Base-by-base conservation (phyloP, 2,113 vertebrate genomes). In the Phalacrocorax carbo region DNA sequence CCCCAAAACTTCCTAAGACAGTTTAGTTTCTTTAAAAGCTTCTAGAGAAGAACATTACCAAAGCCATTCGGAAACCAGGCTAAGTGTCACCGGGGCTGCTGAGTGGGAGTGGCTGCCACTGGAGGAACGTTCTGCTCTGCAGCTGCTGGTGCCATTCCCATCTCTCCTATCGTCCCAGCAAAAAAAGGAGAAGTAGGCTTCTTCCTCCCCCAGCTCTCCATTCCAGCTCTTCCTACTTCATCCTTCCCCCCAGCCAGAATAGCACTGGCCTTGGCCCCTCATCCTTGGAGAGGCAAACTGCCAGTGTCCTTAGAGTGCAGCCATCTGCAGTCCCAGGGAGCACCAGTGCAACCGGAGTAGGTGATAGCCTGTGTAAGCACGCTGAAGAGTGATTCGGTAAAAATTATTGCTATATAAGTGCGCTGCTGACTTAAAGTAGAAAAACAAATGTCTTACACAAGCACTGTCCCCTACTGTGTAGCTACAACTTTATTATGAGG, bases 41-140 rank as follows among this genome's bases (percentile, higher is more conserved):
- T 70, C 69, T 38, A 70, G 51, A 61, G 54, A 75, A 81, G 61
- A 83, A 58, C 15, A 16, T 48, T 86, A 71, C 34, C 72, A 70
- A 86, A 86, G 46, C 13, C 48, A n/a, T 48, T 46, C 71, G 68
- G 83, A 72, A 94, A 81, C 22, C 60, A 62, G 46, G 71, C 54
- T 73, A 49, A 62, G 51, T 4, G 0, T 42, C 18, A 0, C 0
- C 0, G 25, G 61, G 76, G 58, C 76, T 68, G 57, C 79, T 52
- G 78, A 79, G 40, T 16, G 25, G 69, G 36, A 87, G 44, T 11
- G 15, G 66, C 20, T 72, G 58, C 49, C n/a, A 12, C 57, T 61
- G 58, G 40, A 90, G 15, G 34, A 83, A 64, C 69, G 40, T 40
- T 81, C 66, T 66, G 42, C 23, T 88, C 48, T 27, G 22, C 44